Evolutionary conservation across 2,888 invertebrate genomes (phyloP).

Genomic region (Acanthosoma haemorrhoidale): DNA sequence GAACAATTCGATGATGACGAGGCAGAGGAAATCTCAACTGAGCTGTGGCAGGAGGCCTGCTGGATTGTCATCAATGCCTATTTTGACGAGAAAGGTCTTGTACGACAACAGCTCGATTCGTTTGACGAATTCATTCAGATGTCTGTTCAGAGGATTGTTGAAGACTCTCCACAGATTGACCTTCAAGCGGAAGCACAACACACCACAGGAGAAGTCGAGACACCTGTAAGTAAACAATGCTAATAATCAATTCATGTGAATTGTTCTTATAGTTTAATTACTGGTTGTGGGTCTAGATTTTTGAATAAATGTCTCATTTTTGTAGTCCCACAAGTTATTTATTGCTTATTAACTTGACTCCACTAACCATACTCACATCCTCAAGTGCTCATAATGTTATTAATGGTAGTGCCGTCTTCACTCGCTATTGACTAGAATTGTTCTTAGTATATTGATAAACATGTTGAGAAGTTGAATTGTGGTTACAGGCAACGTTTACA

Average conservation of each 20-base stretch:
- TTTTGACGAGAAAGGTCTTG: slow-evolving; percentile 99
- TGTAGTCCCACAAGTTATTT: too few relatives aligned
- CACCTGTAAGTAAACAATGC: slow-evolving; percentile 54
- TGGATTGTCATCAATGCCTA: slow-evolving; percentile 99
- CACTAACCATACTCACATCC: too few relatives aligned
- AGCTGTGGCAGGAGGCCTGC: slow-evolving; percentile 99
- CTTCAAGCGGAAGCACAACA: slow-evolving; percentile 97
- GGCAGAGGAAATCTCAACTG: slow-evolving; percentile 92
- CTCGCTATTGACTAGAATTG: too few relatives aligned
- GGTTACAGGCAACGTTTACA: too few relatives aligned
- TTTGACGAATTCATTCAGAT: slow-evolving; percentile 99
- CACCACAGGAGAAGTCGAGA: slow-evolving; percentile 85
- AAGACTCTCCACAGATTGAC: slow-evolving; percentile 97
- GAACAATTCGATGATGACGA: slow-evolving; percentile 72
- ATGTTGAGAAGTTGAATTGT: too few relatives aligned
- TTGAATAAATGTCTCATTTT: too few relatives aligned
- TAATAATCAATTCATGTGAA: neutral
- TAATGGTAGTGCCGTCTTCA: too few relatives aligned
- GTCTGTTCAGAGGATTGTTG: slow-evolving; percentile 98
- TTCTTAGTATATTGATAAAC: too few relatives aligned
- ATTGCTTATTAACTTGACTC: too few relatives aligned
- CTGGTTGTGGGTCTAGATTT: too few relatives aligned
- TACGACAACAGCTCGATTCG: slow-evolving; percentile 96
- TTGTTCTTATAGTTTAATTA: too few relatives aligned
- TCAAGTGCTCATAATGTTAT: too few relatives aligned